phyloP scores from a whole-genome alignment of 2,888 invertebrate species.

The Polydrusus tereticollis region DNA sequence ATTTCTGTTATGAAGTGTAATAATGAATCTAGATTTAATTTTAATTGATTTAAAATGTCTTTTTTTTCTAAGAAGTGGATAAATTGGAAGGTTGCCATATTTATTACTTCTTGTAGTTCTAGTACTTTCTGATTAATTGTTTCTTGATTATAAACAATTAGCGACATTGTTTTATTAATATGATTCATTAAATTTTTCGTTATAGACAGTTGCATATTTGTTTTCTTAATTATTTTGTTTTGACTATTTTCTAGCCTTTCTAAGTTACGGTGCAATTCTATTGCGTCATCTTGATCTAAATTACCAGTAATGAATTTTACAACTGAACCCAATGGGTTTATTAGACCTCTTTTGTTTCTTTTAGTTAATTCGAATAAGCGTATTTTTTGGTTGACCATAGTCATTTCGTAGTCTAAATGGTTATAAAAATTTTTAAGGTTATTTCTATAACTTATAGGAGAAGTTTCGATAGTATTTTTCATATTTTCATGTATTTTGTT shows the following conservation, averaged over 20 bases:
- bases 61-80: not conserved
- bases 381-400: too few species aligned
- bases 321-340: too few species aligned
- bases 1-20: not conserved
- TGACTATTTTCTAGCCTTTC: not conserved
- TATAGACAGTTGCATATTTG: not conserved
- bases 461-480: not conserved
- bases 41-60: not conserved
- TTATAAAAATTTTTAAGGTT: not conserved
- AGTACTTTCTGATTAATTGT: too few species aligned
- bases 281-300: not conserved
- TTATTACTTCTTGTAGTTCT: not conserved
- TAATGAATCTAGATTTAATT: not conserved
- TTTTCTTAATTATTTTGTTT: not conserved
- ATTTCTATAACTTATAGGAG: not conserved
- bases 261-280: not conserved
- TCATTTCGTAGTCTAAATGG: too few species aligned
- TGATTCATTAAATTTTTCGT: not conserved
- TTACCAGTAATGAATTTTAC: too few species aligned
- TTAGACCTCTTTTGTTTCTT: too few species aligned
- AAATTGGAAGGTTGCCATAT: not conserved
- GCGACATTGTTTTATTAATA: not conserved
- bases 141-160: too few species aligned
- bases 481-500: not conserved
- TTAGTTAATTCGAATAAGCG: too few species aligned